Base-by-base conservation (phyloP, 2,888 invertebrate species). In the Sinelater perroti region DNA sequence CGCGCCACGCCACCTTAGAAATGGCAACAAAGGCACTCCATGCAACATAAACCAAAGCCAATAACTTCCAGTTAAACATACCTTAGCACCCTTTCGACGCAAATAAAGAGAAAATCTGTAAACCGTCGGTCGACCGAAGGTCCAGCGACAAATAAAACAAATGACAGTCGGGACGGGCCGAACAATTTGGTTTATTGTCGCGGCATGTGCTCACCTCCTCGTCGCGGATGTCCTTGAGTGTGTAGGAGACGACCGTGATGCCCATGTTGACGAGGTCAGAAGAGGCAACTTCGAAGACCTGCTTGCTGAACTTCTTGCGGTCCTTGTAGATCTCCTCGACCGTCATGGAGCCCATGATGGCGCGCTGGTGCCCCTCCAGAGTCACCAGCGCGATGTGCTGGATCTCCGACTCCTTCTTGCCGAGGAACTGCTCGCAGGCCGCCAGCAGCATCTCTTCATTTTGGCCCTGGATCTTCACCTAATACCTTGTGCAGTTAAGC, bases 271-370 rank as follows among this genome's bases (percentile, higher is more conserved):
- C 94, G 61, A 96, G 83, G 82, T 96, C 95, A 45, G 94, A 94
- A 14, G 95, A 95, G 2, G 95, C 95, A 7, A 95, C 95, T 81
- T 96, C 95, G 72, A 95, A 96, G 2, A 96, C 95, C 78, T 89
- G 87, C 79, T 95, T 95, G 72, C 95, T 95, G 79, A 96, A 96
- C 78, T 95, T 95, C 79, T 96, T 95, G 53, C 96, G 86, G 76
- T 96, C 95, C 75, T 95, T 95, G 78, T 95, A 96, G 73, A 96
- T 95, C 80, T 96, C 95, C 80, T 95, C 95, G 2, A 96, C 95
- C 1, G 95, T 95, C 95, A 95, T 95, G 62, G 93, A 93, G 20
- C 95, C 95, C 95, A 96, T 96, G 63, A 95, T 95, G 65, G 95
- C 95, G 63, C 95, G 84, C 78, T 96, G 95, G 75, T 96, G 95